phyloP scores from a whole-genome alignment of 2,888 invertebrate genomes.

The Clitarchus hookeri region DNA sequence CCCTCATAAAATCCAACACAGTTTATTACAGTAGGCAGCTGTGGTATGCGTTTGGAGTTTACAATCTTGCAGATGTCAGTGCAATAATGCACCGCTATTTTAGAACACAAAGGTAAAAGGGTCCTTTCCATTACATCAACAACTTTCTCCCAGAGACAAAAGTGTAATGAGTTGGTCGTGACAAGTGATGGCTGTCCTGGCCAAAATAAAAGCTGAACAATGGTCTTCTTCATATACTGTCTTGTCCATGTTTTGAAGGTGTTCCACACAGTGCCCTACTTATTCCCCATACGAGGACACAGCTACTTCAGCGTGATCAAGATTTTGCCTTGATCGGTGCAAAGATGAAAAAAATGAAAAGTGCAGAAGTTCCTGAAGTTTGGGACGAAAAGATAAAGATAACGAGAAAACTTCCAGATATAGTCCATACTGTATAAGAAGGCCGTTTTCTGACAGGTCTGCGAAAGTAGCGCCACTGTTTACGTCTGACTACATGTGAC shows the following conservation, averaged over 20 bases:
- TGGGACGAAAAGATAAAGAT: neutral
- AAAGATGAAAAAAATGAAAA: neutral
- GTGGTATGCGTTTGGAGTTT: neutral
- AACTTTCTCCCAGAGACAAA: constrained; percentile 10
- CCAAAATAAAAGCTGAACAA: constrained; percentile 7
- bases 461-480: no score
- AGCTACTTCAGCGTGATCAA: neutral
- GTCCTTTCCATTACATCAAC: neutral
- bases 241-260: neutral
- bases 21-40: constrained; percentile 16
- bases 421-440: no score
- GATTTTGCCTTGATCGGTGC: neutral
- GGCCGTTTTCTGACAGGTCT: no score
- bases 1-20: neutral
- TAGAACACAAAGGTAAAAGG: neutral
- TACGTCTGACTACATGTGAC: no score
- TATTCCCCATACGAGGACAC: neutral
- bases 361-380: neutral
- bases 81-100: neutral
- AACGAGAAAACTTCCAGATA: neutral
- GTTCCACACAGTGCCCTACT: neutral
- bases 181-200: neutral
- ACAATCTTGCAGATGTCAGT: neutral
- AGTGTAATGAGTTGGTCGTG: neutral
- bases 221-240: neutral